Evolutionary conservation across 1,140 invertebrate species (phyloP).

Genomic region (Ceratina calcarata): DNA sequence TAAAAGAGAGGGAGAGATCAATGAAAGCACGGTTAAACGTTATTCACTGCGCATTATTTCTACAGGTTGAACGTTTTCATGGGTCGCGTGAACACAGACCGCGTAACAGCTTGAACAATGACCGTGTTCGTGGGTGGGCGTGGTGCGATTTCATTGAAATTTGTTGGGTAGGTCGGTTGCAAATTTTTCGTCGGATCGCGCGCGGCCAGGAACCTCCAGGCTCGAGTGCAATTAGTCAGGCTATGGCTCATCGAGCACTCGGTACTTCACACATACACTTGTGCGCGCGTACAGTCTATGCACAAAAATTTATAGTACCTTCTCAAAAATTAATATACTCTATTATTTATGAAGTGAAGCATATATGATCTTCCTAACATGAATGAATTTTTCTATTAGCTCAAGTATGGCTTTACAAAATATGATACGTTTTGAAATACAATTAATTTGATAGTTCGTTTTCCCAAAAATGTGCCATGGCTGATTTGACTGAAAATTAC

Average conservation of each 20-base stretch:
- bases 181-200: slow-evolving; percentile 32
- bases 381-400: no score
- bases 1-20: background rate
- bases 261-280: slow-evolving; percentile 42
- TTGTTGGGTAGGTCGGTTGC: slow-evolving; percentile 26
- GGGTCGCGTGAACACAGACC: background rate
- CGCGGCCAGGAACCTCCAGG: background rate
- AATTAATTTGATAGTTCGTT: no score
- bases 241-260: slow-evolving; percentile 39
- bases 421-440: no score
- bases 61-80: background rate
- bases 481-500: no score
- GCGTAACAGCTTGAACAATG: background rate
- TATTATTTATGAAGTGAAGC: no score
- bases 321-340: no score
- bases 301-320: no score
- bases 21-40: background rate
- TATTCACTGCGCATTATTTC: slow-evolving; percentile 16
- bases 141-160: slow-evolving; percentile 37
- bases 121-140: background rate
- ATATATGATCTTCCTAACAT: no score
- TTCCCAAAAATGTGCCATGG: no score
- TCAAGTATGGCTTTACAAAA: no score
- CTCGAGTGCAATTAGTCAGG: slow-evolving; percentile 45
- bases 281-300: background rate